These are phyloP conservation scores for Oncorhynchus keta DNA, from an alignment of 2,113 vertebrate genomes.

Conservation along the genomic window DNA sequence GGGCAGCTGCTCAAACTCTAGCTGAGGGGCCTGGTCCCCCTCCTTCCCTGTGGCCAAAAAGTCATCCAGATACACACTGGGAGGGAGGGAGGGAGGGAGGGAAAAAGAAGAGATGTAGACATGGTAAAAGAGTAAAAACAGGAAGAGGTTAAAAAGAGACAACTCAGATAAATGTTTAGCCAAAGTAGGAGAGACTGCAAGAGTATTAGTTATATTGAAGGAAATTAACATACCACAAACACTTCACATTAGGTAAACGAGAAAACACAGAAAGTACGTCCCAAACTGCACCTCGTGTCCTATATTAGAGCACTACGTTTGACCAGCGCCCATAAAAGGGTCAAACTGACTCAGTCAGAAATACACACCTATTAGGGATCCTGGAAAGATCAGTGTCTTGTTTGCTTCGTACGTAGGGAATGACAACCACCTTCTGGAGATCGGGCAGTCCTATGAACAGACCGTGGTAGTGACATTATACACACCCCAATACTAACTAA, in stretches of 20 bases:
- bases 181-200: not conserved
- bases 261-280: too few species aligned
- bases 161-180: too few species aligned
- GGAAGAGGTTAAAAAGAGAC: not conserved
- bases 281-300: too few species aligned
- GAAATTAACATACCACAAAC: too few species aligned
- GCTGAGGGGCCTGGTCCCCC: conserved; percentile 85
- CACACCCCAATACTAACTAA: not conserved
- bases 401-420: conserved; percentile 83
- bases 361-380: conserved; percentile 81
- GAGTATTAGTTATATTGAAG: too few species aligned
- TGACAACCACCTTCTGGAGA: conserved; percentile 86
- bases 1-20: conserved; percentile 96
- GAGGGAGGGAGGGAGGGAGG: not conserved
- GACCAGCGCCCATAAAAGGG: too few species aligned
- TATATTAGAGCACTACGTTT: too few species aligned
- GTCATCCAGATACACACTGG: conserved; percentile 88
- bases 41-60: conserved; percentile 81
- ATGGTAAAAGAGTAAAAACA: not conserved
- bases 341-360: conserved; percentile 2
- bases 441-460: conserved; percentile 83
- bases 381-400: conserved; percentile 86
- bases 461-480: not conserved
- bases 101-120: not conserved
- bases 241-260: too few species aligned